Base-by-base conservation (phyloP, 2,797 vertebrate species). In the Leptodactylus fallax region DNA sequence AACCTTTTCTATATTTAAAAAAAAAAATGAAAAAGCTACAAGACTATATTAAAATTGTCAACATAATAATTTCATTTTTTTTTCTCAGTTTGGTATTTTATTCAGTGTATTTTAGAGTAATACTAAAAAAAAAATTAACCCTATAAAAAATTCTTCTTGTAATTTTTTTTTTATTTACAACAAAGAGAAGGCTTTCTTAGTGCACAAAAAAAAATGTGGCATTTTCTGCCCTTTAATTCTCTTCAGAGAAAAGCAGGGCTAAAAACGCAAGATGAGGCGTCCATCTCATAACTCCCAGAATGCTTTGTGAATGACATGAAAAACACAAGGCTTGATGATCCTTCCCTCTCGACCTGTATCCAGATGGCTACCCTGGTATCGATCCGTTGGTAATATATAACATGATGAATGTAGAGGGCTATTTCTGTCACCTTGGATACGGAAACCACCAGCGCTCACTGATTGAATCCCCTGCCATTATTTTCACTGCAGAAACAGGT, bases 381-480 rank as follows among this genome's bases (percentile, higher is more conserved):
- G 88, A 89, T 89, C 88, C 60, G 84, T 10, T 71, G 84, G 84
- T 89, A 86, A 89, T 89, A 89, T 86, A 85, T 86, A 86, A 86
- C 79, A 86, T 89, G 88, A 89, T 89, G 84, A 85, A 89, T 89
- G 88, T 82, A 19, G 79, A 83, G 60, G 60, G 84, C 74, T 86
- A 89, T 86, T 89, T 83, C 88, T 89, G 88, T 89, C 88, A 89
- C 88, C 88, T 86, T 89, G 88, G 84, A 89, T 89, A 89, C 84
- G 69, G 82, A 85, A 89, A 69, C 79, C 88, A 78, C 83, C 69
- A 23, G 51, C 77, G 79, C 84, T 86, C 67, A 25, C 88, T 86
- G 84, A 89, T 89, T 89, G 61, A 89, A 89, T 89, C 88, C 88
- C 88, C 47, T 60, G 88, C 79, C 79, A 86, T 89, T 89, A 89